Evolutionary conservation across 2,113 vertebrate genomes (phyloP).

Genomic region (Anolis sagrei): DNA sequence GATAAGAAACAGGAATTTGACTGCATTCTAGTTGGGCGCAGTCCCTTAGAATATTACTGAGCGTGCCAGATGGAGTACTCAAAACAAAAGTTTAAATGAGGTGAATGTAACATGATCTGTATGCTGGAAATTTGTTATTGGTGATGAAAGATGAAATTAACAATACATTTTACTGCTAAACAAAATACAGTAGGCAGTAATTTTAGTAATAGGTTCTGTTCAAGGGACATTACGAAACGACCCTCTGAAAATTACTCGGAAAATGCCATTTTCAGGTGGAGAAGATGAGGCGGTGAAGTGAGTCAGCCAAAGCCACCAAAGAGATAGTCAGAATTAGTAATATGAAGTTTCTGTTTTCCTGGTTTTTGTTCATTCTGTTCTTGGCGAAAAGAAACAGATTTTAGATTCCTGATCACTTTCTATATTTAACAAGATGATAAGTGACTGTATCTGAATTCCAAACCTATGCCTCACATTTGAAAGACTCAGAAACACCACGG

Average conservation of each 20-base stretch:
- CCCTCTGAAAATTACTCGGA: constrained; percentile 12
- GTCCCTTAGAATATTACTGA: constrained; percentile 60
- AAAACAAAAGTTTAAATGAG: constrained; percentile 42
- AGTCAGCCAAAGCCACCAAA: constrained; percentile 24
- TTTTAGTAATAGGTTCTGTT: constrained; percentile 15
- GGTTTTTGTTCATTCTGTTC: background rate
- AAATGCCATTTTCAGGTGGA: constrained; percentile 37
- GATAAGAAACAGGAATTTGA: constrained; percentile 75
- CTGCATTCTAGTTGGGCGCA: constrained; percentile 60
- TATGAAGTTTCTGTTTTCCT: constrained; percentile 27
- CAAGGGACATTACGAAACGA: background rate
- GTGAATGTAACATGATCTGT: constrained; percentile 35
- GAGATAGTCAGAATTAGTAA: constrained; percentile 38
- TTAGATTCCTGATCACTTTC: constrained; percentile 56
- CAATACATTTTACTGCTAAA: background rate
- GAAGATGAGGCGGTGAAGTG: constrained; percentile 39
- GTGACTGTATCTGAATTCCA: constrained; percentile 53
- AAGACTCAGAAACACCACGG: background rate
- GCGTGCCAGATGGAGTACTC: constrained; percentile 46
- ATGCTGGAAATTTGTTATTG: constrained; percentile 23
- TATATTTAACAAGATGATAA: constrained; percentile 42
- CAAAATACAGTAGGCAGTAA: background rate
- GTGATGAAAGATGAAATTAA: constrained; percentile 33
- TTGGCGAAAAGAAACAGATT: constrained; percentile 25
- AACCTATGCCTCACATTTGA: constrained; percentile 33